Evolutionary conservation across 2,113 vertebrate genomes (phyloP).

Genomic region (Lophura nycthemera): DNA sequence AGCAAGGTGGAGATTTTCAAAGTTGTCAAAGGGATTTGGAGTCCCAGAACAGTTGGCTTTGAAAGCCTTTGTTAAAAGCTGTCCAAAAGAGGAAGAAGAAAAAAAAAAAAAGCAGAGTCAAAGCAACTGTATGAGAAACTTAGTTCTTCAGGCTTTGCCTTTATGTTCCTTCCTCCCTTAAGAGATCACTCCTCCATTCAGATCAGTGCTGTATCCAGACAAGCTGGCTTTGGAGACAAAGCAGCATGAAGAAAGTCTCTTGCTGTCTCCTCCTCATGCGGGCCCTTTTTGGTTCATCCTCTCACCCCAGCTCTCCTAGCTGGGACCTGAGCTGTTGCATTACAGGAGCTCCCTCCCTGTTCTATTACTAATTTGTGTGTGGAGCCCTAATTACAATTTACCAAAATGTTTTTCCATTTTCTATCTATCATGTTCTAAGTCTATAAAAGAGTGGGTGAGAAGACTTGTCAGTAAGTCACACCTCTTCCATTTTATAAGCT

Average conservation of each 20-base stretch:
- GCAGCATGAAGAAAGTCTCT: background rate
- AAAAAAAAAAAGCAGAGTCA: background rate
- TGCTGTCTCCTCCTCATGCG: fast-evolving
- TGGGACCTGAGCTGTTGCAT: background rate
- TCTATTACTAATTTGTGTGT: slow-evolving; percentile 56
- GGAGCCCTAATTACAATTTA: slow-evolving; percentile 63
- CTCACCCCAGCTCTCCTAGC: fast-evolving
- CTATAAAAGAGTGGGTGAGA: slow-evolving; percentile 69
- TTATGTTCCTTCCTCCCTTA: background rate
- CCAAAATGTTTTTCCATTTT: slow-evolving; percentile 70
- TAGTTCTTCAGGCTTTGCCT: background rate
- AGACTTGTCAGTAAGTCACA: slow-evolving; percentile 74
- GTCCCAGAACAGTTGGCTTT: background rate
- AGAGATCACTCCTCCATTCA: background rate
- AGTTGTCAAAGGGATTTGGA: background rate
- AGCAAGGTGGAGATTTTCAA: background rate
- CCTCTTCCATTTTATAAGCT: slow-evolving; percentile 63
- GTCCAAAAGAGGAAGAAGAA: background rate
- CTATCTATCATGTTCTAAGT: slow-evolving; percentile 65
- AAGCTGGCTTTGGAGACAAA: background rate
- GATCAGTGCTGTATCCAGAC: background rate
- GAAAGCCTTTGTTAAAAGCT: background rate
- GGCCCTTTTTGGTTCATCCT: background rate
- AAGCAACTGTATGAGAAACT: background rate
- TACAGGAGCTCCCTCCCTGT: slow-evolving; percentile 3